Evolutionary conservation across 2,797 vertebrate genomes (phyloP).

Genomic region (Oceanodroma leucorhoa): DNA sequence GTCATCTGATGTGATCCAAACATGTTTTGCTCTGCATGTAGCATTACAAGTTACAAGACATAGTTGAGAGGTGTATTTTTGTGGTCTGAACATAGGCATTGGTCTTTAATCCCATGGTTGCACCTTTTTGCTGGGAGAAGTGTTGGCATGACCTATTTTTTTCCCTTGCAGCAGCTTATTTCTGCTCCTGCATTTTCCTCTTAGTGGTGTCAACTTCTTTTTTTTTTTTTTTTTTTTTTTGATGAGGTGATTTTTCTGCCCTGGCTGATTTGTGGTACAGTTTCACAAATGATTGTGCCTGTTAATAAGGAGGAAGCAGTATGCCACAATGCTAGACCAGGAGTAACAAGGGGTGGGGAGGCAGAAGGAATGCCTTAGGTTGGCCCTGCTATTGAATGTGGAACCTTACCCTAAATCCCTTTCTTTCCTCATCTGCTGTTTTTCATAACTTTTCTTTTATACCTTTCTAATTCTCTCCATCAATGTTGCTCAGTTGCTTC

Average conservation of each 20-base stretch:
- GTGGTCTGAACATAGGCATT: neutral
- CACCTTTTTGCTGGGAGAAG: neutral
- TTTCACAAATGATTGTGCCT: neutral
- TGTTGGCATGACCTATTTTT: constrained; percentile 35
- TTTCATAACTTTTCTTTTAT: neutral
- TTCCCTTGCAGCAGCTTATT: neutral
- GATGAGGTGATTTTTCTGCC: constrained; percentile 15
- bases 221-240: neutral
- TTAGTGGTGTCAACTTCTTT: neutral
- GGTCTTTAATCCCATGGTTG: neutral
- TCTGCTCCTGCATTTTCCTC: neutral
- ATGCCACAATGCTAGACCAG: neutral
- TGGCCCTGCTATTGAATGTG: neutral
- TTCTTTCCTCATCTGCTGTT: neutral
- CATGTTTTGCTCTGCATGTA: rapidly evolving
- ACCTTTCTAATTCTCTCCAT: neutral
- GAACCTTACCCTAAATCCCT: neutral
- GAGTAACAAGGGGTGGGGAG: neutral
- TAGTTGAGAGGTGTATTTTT: neutral
- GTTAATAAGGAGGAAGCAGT: neutral
- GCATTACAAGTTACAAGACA: neutral
- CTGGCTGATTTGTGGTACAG: neutral
- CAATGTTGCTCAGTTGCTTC: neutral
- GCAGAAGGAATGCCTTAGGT: neutral
- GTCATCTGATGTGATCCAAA: neutral